phyloP scores from a whole-genome alignment of 2,113 vertebrate species.

The Sylvietta virens region DNA sequence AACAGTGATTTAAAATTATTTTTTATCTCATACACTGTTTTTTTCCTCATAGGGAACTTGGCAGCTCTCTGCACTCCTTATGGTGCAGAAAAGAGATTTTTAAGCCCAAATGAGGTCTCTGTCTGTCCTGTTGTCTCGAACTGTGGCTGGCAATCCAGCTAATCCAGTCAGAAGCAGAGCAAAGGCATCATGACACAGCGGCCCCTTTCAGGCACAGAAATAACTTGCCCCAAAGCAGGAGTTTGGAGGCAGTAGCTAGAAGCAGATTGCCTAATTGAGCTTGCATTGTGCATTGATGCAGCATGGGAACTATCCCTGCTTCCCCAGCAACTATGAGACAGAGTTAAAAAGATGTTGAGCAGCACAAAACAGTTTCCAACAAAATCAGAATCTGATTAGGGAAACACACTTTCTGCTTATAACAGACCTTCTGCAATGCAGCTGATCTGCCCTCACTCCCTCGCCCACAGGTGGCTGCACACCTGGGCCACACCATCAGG shows the following conservation, averaged over 20 bases:
- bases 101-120: not conserved
- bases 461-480: rapidly evolving
- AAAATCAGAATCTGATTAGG: not conserved
- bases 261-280: not conserved
- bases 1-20: not conserved
- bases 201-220: not conserved
- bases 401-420: not conserved
- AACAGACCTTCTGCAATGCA: not conserved
- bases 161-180: not conserved
- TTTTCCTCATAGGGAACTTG: not conserved
- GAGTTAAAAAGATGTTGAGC: not conserved
- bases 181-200: not conserved
- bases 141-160: not conserved
- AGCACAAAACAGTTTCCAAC: not conserved
- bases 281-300: not conserved
- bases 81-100: not conserved
- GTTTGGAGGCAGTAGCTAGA: not conserved
- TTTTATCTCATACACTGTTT: not conserved
- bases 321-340: not conserved
- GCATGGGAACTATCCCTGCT: not conserved
- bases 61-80: not conserved
- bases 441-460: not conserved
- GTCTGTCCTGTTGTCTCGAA: not conserved
- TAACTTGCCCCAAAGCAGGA: not conserved
- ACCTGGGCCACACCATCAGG: rapidly evolving